A percentile compares a stretch with the other conserved stretches of the same genome.
Conservation (phyloP, 2,888 invertebrate species). For the Ferdinandea cuprea region DNA sequence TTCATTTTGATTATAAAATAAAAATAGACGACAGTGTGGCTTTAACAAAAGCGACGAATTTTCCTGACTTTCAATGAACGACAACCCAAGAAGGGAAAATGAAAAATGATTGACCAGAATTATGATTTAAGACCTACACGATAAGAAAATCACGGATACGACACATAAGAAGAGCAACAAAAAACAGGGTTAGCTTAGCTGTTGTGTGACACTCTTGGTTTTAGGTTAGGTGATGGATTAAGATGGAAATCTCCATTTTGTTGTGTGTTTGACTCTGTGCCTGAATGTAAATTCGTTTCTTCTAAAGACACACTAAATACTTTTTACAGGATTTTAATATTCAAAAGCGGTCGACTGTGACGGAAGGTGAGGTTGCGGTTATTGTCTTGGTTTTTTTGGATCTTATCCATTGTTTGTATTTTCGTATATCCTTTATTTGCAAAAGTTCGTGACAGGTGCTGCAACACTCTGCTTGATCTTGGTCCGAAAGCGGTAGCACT, state of each 20-base stretch:
- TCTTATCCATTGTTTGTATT: too few relatives aligned
- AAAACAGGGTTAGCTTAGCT: constrained; percentile 19
- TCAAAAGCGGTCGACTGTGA: too few relatives aligned
- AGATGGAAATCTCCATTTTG: constrained; percentile 35
- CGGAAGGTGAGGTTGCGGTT: too few relatives aligned
- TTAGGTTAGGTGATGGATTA: constrained; percentile 37
- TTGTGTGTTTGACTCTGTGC: neutral
- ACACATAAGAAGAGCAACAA: constrained; percentile 6
- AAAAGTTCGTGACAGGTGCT: too few relatives aligned
- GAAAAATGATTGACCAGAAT: constrained; percentile 52
- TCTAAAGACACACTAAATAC: too few relatives aligned
- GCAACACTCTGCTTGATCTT: too few relatives aligned
- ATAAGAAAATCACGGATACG: constrained; percentile 8
- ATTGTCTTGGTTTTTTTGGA: too few relatives aligned
- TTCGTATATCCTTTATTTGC: too few relatives aligned
- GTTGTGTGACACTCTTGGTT: constrained; percentile 32
- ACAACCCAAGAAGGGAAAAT: constrained; percentile 28
- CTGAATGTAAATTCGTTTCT: constrained; percentile 1
- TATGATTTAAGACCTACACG: constrained; percentile 23
- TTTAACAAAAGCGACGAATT: constrained; percentile 16
- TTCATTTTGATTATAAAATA: constrained; percentile 31
- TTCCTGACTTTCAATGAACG: constrained; percentile 28
- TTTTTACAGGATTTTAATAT: too few relatives aligned
- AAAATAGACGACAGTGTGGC: constrained; percentile 13
- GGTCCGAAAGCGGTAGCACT: too few relatives aligned